Evolutionary conservation across 2,113 vertebrate species (phyloP), one percentile per base, ranked within the genome.

Genomic region (Corapipo altera): DNA sequence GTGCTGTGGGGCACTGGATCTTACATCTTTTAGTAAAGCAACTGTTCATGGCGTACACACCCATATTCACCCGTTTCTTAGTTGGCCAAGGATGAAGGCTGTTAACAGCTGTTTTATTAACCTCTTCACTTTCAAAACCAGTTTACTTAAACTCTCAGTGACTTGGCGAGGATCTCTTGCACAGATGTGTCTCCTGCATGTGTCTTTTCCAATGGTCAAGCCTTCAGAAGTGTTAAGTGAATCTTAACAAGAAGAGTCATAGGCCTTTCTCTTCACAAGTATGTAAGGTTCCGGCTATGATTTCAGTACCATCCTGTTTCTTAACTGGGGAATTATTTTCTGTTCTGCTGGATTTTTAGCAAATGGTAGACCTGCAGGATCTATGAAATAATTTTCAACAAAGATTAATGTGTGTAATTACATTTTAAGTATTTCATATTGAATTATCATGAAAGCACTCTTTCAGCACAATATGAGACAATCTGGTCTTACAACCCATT

Each of bases 21-120:
- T 74, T 27, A 3, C 52, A 21, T 71, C 33, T 39, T 69, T 51
- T 17, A 9, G 35, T 27, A 37, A 18, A 32, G 30, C 26, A 52
- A 5, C 24, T 2, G 1, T 37, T 85, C 9, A 6, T 43, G 70
- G 57, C 1, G 5, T n/a, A 14, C 2, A 1, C 24, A 22, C 16
- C 61, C 21, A 2, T 4, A 5, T 46, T 87, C 57, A 59, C 9
- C 46, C 24, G 23, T 23, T 58, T 76, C 32, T 69, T 76, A 46
- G 30, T 28, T 41, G 24, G 20, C 44, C 32, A 52, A 35, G 37
- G 28, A n/a, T 83, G 64, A 77, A 55, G 15, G 24, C 62, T 72
- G 22, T 43, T 35, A 55, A 43, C 26, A 44, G 32, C 62, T 82
- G 14, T 24, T 78, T 85, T 37, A 35, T 66, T 72, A 62, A 59